Percentiles rank a stretch among this genome's conserved stretches.
Evolutionary conservation across 2,888 invertebrate genomes (phyloP).

Genomic region (Cerastis leucographa): DNA sequence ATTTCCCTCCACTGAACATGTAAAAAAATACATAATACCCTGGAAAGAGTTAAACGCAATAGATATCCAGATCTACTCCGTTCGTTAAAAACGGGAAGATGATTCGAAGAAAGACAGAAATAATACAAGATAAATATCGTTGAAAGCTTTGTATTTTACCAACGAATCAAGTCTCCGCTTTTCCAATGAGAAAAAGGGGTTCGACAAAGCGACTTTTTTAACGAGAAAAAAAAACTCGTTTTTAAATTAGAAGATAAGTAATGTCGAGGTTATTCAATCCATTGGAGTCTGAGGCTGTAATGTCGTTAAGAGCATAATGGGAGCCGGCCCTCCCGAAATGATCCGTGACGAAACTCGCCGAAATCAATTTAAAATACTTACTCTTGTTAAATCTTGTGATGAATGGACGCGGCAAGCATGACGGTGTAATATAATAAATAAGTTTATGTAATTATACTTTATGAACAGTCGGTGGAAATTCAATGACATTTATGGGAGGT

Average conservation of each 20-base stretch:
- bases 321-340: constrained; percentile 77
- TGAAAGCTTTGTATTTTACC: constrained; percentile 77
- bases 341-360: constrained; percentile 84
- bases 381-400: constrained; percentile 82
- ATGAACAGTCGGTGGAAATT: constrained; percentile 49
- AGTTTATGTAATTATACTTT: constrained; percentile 64
- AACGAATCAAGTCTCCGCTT: constrained; percentile 78
- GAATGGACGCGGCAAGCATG: constrained; percentile 72
- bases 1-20: constrained; percentile 5
- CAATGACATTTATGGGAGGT: constrained; percentile 39
- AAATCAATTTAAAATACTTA: constrained; percentile 87
- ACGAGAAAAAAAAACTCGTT: constrained; percentile 71
- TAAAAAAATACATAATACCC: constrained; percentile 15
- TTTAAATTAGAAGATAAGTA: constrained; percentile 77
- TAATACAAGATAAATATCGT: constrained; percentile 77
- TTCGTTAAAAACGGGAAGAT: constrained; percentile 70
- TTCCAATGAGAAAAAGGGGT: constrained; percentile 76
- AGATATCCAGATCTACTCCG: constrained; percentile 54
- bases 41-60: constrained; percentile 35
- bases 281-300: constrained; percentile 77
- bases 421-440: constrained; percentile 68
- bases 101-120: constrained; percentile 71
- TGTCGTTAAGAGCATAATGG: constrained; percentile 84
- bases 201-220: constrained; percentile 76
- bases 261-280: constrained; percentile 77